Base-by-base conservation (phyloP, 2,888 invertebrate genomes). In the Lasioglossum oenotherae region DNA sequence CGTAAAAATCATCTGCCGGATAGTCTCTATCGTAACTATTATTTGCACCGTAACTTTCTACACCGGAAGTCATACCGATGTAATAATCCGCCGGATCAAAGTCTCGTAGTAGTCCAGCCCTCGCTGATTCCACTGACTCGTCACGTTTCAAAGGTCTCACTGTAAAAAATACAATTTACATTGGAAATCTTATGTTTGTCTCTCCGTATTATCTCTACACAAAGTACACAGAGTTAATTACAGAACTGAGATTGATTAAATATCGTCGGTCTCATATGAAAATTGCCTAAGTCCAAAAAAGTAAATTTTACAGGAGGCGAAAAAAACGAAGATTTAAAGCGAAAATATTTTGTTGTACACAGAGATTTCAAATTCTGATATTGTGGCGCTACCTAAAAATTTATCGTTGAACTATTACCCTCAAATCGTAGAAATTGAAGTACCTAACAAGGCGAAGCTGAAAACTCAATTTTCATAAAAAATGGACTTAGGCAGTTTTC, bases 71-170 rank as follows among this genome's bases (percentile, higher is more conserved):
- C 79, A 95, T 95, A 4, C 96, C 95, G 53, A 95, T 97, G 93
- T 97, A 97, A 93, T 97, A 97, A 85, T 97, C 97, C 88, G 96
- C 92, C 93, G 97, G 96, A 88, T 98, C 98, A 57, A 97, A 97
- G 95, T 98, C 98, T 88, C 97, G 96, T 31, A 98, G 96, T 41
- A 98, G 96, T 94, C 98, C 98, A 93, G 97, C 97, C 93, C 97
- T 97, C 93, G 97, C 97, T 94, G 97, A 97, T 93, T 97, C 97
- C 94, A 96, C 96, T 31, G 96, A 96, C 81, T 96, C 96, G 83
- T 96, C 95, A 94, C 96, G 93, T 94, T 95, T 94, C 92, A 95
- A 90, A 86, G 96, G 95, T 93, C 96, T 95, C 80, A 96, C 96
- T 96, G 89, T 12, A 92, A 88, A 14, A 38, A 10, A 69, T 69